These are phyloP conservation scores for Drosophila orena DNA, from an alignment of 1,140 invertebrate species.

Conservation along the genomic window DNA sequence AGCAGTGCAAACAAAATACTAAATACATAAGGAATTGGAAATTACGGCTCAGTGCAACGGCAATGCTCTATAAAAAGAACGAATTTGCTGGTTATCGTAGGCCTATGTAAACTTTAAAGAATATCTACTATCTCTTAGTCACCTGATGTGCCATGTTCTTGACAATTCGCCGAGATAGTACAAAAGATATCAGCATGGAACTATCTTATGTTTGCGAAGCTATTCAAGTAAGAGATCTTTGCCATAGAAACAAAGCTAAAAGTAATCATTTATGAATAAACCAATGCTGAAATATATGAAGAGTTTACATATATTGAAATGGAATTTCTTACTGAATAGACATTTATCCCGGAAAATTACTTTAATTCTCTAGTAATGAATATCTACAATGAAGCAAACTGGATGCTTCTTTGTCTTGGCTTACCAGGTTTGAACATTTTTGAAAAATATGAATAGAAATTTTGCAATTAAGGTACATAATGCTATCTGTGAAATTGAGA, in stretches of 20 bases:
- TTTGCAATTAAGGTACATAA: too few relatives aligned
- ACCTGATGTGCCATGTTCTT: constrained; percentile 13
- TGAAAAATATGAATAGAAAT: too few relatives aligned
- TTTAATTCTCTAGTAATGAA: too few relatives aligned
- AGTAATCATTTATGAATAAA: background rate
- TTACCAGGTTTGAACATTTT: too few relatives aligned
- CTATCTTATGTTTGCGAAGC: background rate
- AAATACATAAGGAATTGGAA: constrained; percentile 45
- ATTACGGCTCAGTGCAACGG: background rate
- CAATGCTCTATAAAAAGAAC: constrained; percentile 15
- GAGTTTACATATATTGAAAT: too few relatives aligned
- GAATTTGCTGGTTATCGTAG: too few relatives aligned
- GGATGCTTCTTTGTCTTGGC: too few relatives aligned
- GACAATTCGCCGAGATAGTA: background rate
- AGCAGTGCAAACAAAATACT: constrained; percentile 69
- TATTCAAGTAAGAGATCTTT: background rate
- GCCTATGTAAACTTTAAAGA: background rate
- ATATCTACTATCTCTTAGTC: constrained; percentile 12
- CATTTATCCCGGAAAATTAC: too few relatives aligned
- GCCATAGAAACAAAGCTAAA: background rate
- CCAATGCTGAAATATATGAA: background rate
- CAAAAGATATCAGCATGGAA: background rate
- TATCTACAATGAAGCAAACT: too few relatives aligned
- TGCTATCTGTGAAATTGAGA: too few relatives aligned
- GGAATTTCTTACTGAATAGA: background rate